A percentile compares a stretch with the other conserved stretches of the same genome.
phyloP scores from a whole-genome alignment of 2,113 vertebrate genomes.

The Nipponia nippon region DNA sequence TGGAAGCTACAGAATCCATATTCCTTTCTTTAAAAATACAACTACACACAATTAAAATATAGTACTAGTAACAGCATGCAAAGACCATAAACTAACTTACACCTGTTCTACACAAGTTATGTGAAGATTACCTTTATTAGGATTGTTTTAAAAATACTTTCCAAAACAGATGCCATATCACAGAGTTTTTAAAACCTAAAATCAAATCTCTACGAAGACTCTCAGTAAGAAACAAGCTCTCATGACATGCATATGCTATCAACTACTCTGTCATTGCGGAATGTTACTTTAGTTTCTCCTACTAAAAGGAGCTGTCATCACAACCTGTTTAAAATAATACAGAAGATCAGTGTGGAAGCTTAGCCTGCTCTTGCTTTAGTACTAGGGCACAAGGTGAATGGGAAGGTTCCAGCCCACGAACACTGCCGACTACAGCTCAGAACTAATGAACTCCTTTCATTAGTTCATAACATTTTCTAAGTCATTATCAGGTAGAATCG shows the following conservation, averaged over 20 bases:
- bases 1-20: not conserved
- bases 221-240: not conserved
- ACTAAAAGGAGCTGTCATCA: conserved; percentile 25
- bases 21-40: not conserved
- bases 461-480: not conserved
- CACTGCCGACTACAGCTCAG: fast-evolving
- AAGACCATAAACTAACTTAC: not conserved
- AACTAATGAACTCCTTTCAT: not conserved
- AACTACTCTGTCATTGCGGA: not conserved
- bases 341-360: not conserved
- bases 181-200: not conserved
- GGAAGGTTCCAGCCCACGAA: not conserved
- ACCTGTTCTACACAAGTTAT: not conserved
- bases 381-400: not conserved
- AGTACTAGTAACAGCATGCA: not conserved
- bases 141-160: not conserved
- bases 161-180: not conserved
- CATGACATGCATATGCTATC: not conserved
- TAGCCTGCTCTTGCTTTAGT: not conserved
- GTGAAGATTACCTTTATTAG: not conserved
- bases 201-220: not conserved
- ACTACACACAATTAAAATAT: not conserved
- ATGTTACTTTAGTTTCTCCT: not conserved
- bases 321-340: not conserved
- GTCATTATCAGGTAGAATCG: not conserved